Base-by-base conservation (phyloP, 1,140 invertebrate species). In the Cydia pomonella region DNA sequence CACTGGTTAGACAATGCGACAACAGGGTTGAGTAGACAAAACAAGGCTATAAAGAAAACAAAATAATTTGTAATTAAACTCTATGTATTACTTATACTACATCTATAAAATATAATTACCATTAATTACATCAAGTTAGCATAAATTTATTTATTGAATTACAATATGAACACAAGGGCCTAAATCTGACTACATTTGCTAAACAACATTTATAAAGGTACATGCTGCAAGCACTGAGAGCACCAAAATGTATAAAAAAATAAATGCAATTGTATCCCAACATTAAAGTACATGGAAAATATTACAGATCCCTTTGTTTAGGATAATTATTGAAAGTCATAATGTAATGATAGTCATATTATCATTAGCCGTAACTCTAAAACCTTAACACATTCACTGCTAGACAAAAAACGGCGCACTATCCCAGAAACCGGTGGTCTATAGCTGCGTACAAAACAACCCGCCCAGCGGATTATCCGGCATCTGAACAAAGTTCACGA, bases 101-200 rank as follows among this genome's bases (percentile, higher is more conserved):
- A 23, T 10, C 21, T 59, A 59, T 53, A 59, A 23, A 59, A 59
- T 59, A 59, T 59, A 16, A n/a, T n/a, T 50, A 50, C 13, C 47
- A 50, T 41, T 41, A 41, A 41, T 41, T 41, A 41, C 50, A 53
- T 29, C 21, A 18, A 5, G n/a, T 69, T 33, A 69, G 27, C 13
- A 69, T 66, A 66, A 33, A 66, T 29, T 69, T n/a, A n/a, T 69
- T 33, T 33, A 69, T 69, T 69, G 64, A 29, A 69, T 69, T 69
- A 69, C 64, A 69, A 33, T 69, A 69, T 69, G 64, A 69, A 69
- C 64, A 69, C 64, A 41, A 33, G 29, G 64, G 25, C 27, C 63
- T 66, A 66, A 66, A 23, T 66, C 63, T 66, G 41, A 50, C 7
- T 18, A 18, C 18, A n/a, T 18, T 50, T 18, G 10, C n/a, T 50